Conservation (phyloP, 2,797 vertebrate species). For the Okamejei kenojei region DNA sequence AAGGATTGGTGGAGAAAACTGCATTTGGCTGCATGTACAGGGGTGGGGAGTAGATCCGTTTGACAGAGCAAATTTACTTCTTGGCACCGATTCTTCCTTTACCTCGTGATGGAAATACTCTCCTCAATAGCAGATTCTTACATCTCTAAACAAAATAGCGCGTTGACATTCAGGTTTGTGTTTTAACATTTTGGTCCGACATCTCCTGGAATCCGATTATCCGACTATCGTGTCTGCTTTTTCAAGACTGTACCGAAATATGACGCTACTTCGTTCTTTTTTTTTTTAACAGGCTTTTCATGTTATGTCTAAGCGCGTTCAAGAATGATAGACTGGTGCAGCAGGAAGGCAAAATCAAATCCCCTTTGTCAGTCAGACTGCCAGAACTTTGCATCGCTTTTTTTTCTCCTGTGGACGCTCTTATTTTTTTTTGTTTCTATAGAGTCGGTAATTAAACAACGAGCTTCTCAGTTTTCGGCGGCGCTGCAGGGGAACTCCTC, state of each 20-base stretch:
- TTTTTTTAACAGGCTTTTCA: not conserved
- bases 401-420: slow-evolving; percentile 46
- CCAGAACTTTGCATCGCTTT: slow-evolving; percentile 49
- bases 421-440: slow-evolving; percentile 53
- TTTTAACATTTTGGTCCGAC: not conserved
- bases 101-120: not conserved
- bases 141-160: not conserved
- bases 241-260: too few relatives aligned
- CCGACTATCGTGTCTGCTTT: not conserved
- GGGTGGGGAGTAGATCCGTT: not conserved
- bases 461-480: slow-evolving; percentile 68
- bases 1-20: not conserved
- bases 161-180: not conserved
- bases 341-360: not conserved
- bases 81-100: not conserved
- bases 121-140: not conserved
- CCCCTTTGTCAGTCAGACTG: slow-evolving; percentile 45
- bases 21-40: not conserved
- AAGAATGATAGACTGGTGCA: not conserved
- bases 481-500: slow-evolving; percentile 64
- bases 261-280: not conserved
- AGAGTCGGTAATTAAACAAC: slow-evolving; percentile 68
- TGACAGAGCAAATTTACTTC: not conserved
- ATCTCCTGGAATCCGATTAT: not conserved
- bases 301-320: not conserved